These are phyloP conservation scores for Colletes gigas DNA, from an alignment of 1,140 invertebrate species.

Conservation along the genomic window DNA sequence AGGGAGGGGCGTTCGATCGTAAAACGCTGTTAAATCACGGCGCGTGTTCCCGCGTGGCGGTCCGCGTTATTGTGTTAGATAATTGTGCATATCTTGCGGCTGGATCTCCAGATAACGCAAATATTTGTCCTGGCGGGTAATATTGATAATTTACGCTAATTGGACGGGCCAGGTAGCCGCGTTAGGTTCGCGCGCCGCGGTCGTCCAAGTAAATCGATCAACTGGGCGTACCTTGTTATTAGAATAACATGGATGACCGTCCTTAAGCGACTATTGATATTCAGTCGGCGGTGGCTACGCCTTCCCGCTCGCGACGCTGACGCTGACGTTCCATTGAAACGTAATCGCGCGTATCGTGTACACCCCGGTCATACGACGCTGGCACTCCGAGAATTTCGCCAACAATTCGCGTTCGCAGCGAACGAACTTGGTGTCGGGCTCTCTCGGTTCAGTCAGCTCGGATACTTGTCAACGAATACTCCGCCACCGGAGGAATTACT, in stretches of 20 bases:
- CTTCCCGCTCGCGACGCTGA: neutral
- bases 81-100: conserved; percentile 9
- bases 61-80: conserved; percentile 2
- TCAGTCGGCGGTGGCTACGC: neutral
- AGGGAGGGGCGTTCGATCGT: too few relatives aligned
- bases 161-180: neutral
- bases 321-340: conserved; percentile 6
- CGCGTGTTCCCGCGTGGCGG: too few relatives aligned
- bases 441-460: too few relatives aligned
- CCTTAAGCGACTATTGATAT: conserved; percentile 6
- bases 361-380: neutral
- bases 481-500: too few relatives aligned
- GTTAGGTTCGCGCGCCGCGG: conserved; percentile 24
- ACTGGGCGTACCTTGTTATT: conserved; percentile 4
- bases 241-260: conserved; percentile 17
- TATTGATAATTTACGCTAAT: conserved; percentile 44
- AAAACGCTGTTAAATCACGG: too few relatives aligned
- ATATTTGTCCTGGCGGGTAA: conserved; percentile 29
- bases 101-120: conserved; percentile 19
- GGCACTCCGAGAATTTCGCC: neutral
- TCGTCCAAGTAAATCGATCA: conserved; percentile 29
- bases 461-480: too few relatives aligned
- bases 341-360: neutral
- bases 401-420: neutral
- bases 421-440: too few relatives aligned